Conservation (phyloP, 1,140 invertebrate species). For the Gryon sp. region DNA sequence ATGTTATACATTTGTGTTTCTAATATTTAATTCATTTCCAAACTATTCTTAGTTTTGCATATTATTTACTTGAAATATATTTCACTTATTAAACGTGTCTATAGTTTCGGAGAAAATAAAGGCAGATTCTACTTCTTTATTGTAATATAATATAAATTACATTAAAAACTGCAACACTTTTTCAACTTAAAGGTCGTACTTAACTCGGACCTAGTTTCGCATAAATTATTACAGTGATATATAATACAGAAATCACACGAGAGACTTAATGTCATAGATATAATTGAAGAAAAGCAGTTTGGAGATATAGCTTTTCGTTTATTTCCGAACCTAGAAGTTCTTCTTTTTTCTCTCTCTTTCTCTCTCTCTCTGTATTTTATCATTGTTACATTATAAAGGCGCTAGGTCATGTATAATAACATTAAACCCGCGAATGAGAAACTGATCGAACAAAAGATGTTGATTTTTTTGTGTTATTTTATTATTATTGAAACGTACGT, state of each 20-base stretch:
- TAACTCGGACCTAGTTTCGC: constrained; percentile 5
- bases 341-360: neutral
- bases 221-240: constrained; percentile 5
- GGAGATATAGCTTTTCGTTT: neutral
- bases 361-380: neutral
- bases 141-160: neutral
- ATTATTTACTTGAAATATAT: no score
- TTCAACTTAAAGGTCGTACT: constrained; percentile 9
- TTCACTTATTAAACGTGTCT: no score
- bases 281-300: constrained; percentile 2
- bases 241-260: constrained; percentile 13
- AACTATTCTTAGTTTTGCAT: no score
- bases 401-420: neutral
- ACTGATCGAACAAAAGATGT: neutral
- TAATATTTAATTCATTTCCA: no score
- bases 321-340: no score
- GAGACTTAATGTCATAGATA: constrained; percentile 4
- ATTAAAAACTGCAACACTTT: constrained; percentile 5
- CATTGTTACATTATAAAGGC: neutral
- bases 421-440: neutral
- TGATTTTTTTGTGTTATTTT: constrained; percentile 19
- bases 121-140: constrained; percentile 6
- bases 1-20: no score
- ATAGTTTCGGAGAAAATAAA: no score
- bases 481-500: constrained; percentile 14